Evolutionary conservation across 2,888 invertebrate genomes (phyloP).

Genomic region (Venustoraphidia nigricollis): DNA sequence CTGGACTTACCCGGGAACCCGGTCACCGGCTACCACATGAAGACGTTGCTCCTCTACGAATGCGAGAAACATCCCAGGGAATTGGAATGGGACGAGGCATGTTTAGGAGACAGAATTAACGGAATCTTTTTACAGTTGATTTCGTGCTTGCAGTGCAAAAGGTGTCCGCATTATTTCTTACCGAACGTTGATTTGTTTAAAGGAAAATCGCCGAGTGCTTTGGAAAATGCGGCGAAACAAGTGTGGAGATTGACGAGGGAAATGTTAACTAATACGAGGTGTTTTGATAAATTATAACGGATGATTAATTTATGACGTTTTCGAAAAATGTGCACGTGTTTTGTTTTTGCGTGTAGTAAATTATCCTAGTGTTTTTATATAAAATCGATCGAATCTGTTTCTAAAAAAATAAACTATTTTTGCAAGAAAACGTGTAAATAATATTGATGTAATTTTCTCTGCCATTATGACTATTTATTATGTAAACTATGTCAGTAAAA

Average conservation of each 20-base stretch:
- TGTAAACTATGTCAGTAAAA: too few relatives aligned
- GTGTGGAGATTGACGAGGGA: constrained; percentile 85
- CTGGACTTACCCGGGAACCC: constrained; percentile 78
- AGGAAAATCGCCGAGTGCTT: constrained; percentile 73
- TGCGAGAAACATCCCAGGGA: constrained; percentile 93
- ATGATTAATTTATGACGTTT: neutral
- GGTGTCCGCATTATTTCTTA: constrained; percentile 90
- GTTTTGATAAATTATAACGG: constrained; percentile 73
- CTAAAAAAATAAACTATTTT: too few relatives aligned
- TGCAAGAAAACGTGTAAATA: too few relatives aligned
- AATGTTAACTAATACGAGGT: constrained; percentile 79
- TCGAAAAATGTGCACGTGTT: too few relatives aligned
- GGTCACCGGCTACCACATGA: constrained; percentile 79
- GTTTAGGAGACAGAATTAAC: constrained; percentile 80
- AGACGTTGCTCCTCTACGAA: constrained; percentile 80
- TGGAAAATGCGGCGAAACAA: constrained; percentile 88
- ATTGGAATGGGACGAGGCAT: constrained; percentile 85
- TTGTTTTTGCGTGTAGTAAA: too few relatives aligned
- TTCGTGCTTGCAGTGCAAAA: constrained; percentile 87
- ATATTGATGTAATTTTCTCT: too few relatives aligned
- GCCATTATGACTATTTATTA: too few relatives aligned
- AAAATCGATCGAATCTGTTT: too few relatives aligned
- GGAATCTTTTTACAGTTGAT: constrained; percentile 90
- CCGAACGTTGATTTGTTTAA: constrained; percentile 87
- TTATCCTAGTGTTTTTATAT: too few relatives aligned